Percentiles rank a stretch among this genome's conserved stretches.
Evolutionary conservation across 37 sponge, comb jelly and placozoan species (phyloP).

Genomic region (Chondrilla cf. caribensis): DNA sequence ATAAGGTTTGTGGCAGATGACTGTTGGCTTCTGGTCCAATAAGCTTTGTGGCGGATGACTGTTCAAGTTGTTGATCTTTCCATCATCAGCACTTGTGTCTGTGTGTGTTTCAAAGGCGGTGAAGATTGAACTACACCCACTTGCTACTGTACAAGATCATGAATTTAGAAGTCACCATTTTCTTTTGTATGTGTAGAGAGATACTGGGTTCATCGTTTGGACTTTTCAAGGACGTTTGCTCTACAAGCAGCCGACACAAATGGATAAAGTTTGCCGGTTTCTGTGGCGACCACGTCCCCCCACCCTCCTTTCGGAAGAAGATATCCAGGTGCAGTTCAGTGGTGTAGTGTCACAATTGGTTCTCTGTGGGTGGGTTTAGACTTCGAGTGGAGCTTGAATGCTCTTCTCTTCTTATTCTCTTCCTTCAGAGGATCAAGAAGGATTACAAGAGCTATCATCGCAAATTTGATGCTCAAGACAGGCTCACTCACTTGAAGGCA

Average conservation of each 20-base stretch:
- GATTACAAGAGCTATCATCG: conserved; percentile 81
- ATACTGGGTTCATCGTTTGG: conserved; percentile 93
- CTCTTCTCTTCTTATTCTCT: background rate
- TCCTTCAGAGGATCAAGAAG: conserved; percentile 64
- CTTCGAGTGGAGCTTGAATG: background rate
- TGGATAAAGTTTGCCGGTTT: conserved; percentile 82
- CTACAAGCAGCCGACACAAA: conserved; percentile 46
- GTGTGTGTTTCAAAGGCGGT: background rate
- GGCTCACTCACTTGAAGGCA: conserved; percentile 63
- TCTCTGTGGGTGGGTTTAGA: background rate
- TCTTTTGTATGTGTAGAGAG: conserved; percentile 42
- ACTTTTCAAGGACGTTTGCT: conserved; percentile 87
- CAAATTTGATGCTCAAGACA: conserved; percentile 85
- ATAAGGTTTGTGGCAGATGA: conserved; percentile 53
- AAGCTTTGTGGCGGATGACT: conserved; percentile 48
- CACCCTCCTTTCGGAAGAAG: conserved; percentile 72
- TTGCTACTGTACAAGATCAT: too few species aligned
- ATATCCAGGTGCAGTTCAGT: conserved; percentile 47
- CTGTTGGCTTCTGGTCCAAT: conserved; percentile 76
- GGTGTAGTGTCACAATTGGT: background rate
- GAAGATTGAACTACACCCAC: too few species aligned
- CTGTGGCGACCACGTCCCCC: conserved; percentile 96
- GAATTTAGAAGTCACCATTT: too few species aligned
- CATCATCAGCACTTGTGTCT: background rate
- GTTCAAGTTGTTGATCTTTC: conserved; percentile 8